Conservation (phyloP, 1,140 invertebrate genomes). For the Battus philenor region DNA sequence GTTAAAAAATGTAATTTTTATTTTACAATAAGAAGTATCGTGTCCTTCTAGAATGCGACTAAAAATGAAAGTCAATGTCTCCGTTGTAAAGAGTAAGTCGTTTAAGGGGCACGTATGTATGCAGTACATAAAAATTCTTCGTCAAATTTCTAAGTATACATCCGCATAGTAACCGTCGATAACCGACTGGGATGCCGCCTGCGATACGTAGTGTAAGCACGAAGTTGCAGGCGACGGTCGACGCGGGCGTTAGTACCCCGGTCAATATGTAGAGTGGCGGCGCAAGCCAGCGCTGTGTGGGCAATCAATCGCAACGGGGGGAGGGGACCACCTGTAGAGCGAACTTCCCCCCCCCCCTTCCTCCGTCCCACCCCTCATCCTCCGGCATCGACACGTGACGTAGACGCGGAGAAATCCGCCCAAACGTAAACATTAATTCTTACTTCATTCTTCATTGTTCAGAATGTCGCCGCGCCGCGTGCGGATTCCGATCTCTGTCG, state of each 20-base stretch:
- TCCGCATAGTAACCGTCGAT: conserved; percentile 23
- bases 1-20: too few species aligned
- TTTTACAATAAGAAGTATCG: too few species aligned
- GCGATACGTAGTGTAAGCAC: conserved; percentile 42
- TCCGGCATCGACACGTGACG: conserved; percentile 63
- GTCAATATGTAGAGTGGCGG: conserved; percentile 71
- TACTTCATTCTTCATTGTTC: conserved; percentile 71
- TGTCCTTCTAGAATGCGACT: too few species aligned
- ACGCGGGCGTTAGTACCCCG: conserved; percentile 61
- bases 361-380: conserved; percentile 25
- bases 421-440: conserved; percentile 75
- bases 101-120: not conserved
- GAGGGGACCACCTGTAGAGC: conserved; percentile 62
- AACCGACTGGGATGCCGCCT: conserved; percentile 24
- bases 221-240: conserved; percentile 51
- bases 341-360: conserved; percentile 25
- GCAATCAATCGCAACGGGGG: conserved; percentile 56
- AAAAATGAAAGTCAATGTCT: too few species aligned
- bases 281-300: conserved; percentile 57
- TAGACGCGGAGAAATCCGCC: conserved; percentile 65
- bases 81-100: too few species aligned
- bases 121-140: conserved; percentile 10
- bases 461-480: conserved; percentile 60
- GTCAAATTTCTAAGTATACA: conserved; percentile 6
- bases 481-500: conserved; percentile 57